Evolutionary conservation across 2,797 vertebrate genomes (phyloP).

Genomic region (Oreochromis mossambicus): DNA sequence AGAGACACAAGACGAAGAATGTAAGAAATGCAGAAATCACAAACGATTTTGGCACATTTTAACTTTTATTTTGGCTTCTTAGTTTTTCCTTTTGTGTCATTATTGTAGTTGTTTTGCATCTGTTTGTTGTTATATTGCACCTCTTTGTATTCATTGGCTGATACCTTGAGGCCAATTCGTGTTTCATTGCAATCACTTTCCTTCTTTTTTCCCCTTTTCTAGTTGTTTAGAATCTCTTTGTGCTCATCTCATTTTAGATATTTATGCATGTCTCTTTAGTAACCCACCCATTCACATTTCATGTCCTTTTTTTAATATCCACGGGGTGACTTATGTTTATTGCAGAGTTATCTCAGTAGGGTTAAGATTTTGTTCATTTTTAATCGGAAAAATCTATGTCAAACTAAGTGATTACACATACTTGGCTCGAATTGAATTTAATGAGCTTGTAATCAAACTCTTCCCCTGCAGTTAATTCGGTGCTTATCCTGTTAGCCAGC

Average conservation of each 20-base stretch:
- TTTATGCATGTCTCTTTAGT: background rate
- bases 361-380: background rate
- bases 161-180: background rate
- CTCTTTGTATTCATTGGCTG: background rate
- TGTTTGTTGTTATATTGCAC: background rate
- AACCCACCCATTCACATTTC: background rate
- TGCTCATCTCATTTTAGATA: background rate
- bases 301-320: accelerated
- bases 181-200: background rate
- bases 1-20: background rate
- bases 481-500: constrained; percentile 11
- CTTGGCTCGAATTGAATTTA: constrained; percentile 9
- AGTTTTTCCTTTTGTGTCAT: background rate
- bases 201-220: background rate
- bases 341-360: background rate
- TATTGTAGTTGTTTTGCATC: background rate
- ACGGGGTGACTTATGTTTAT: background rate
- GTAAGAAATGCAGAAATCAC: background rate
- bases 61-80: background rate
- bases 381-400: background rate
- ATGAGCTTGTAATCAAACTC: constrained; percentile 28
- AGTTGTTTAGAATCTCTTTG: background rate
- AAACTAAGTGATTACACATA: background rate
- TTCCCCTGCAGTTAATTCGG: constrained; percentile 12
- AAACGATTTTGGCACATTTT: background rate